Percentiles rank a stretch among this genome's conserved stretches.
Conservation (phyloP, 2,113 vertebrate genomes). For the Cyphomyrus plagiostoma region DNA sequence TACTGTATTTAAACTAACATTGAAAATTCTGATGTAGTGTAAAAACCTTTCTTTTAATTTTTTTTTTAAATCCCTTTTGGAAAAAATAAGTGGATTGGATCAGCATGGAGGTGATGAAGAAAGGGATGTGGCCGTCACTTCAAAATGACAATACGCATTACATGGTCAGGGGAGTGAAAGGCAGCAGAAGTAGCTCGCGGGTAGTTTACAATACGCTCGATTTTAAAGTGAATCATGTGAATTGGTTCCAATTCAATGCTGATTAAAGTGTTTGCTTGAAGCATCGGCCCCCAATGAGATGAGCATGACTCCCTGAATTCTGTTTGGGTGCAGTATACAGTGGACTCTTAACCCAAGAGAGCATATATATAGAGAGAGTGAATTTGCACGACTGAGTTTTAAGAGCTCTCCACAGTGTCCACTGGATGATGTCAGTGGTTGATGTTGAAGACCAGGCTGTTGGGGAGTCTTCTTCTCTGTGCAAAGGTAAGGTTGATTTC, state of each 20-base stretch:
- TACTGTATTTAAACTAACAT: constrained; percentile 56
- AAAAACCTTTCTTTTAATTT: constrained; percentile 33
- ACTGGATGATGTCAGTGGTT: constrained; percentile 42
- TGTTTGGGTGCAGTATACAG: constrained; percentile 43
- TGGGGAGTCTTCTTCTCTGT: constrained; percentile 36
- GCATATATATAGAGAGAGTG: constrained; percentile 38
- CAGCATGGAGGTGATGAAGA: constrained; percentile 66
- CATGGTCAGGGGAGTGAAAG: constrained; percentile 59
- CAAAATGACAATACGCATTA: constrained; percentile 73
- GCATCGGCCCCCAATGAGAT: constrained; percentile 20
- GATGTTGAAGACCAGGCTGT: constrained; percentile 40
- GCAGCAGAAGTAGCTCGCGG: constrained; percentile 45
- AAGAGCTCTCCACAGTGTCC: constrained; percentile 21
- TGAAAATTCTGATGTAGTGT: constrained; percentile 44
- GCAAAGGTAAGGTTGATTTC: constrained; percentile 53
- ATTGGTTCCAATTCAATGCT: constrained; percentile 50
- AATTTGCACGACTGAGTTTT: constrained; percentile 26
- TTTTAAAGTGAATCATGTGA: constrained; percentile 51
- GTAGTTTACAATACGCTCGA: constrained; percentile 46
- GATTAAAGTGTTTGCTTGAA: constrained; percentile 48
- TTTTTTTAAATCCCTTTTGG: constrained; percentile 24
- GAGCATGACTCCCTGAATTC: constrained; percentile 4
- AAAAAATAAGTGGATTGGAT: constrained; percentile 60
- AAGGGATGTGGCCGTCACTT: constrained; percentile 61
- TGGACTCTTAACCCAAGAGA: constrained; percentile 35